Evolutionary conservation across 1,140 invertebrate genomes (phyloP), one percentile per base, ranked within the genome.

Genomic region (Notospermus geniculatus): DNA sequence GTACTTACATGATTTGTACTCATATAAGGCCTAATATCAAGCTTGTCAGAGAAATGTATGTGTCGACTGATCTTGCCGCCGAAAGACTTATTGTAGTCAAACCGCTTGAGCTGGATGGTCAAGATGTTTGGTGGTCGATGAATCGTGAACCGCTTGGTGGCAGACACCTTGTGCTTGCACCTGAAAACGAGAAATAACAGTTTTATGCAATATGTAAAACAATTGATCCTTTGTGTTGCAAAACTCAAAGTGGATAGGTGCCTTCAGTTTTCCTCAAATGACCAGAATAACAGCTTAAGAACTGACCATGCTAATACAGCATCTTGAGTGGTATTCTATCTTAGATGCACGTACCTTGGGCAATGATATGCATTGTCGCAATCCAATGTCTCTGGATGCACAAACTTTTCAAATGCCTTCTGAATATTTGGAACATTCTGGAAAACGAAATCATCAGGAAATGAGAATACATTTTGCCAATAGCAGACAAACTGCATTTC

Each of bases 91-190:
- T 83, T 83, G 65, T 74, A 81, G 65, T 81, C 80, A 76, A 82
- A 81, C 65, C 95, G 87, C 81, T 98, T 98, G 19, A 97, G 81
- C 69, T 97, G 94, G 67, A 97, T 88, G 70, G 94, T 97, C 1
- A 97, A 85, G 32, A 95, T 92, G 85, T 94, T 92, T 0, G 95
- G 93, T 23, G 93, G 87, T 67, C 89, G 86, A 80, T 97, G 92
- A 62, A 98, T 83, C 32, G 90, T 91, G 76, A 95, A 95, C 68
- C 93, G 89, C 80, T 97, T 97, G 2, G 91, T 91, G n/a, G 94
- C 94, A 53, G 89, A 88, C 60, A 95, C 93, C 83, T 94, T 92
- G 75, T 89, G 88, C 77, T 93, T 90, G 81, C 95, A 98, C 68
- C 91, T 88, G 64, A 7, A 64, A 67, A 53, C n/a, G n/a, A n/a